Evolutionary conservation across 2,888 invertebrate species (phyloP).

Genomic region (Zonitis immaculata): DNA sequence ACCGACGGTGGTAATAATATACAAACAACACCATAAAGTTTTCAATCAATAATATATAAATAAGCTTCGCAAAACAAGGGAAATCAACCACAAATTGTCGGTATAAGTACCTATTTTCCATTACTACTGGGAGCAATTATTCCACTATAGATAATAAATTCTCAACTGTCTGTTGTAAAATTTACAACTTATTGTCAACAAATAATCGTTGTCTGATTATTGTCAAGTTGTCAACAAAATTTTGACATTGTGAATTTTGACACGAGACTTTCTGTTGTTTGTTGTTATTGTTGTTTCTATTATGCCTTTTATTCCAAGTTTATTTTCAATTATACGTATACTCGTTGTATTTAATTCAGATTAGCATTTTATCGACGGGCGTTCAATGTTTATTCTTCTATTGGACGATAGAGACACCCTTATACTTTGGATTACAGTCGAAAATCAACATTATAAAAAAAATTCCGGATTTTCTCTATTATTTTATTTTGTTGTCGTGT

Average conservation of each 20-base stretch:
- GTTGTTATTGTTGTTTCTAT: not conserved
- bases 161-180: not conserved
- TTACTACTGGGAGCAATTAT: not conserved
- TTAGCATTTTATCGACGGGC: constrained; percentile 38
- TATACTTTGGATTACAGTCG: not conserved
- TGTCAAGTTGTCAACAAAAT: not conserved
- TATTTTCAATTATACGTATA: constrained; percentile 41
- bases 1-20: constrained; percentile 3
- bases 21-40: not conserved
- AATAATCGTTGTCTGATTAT: not conserved
- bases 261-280: not conserved
- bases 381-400: constrained; percentile 36
- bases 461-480: too few species aligned
- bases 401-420: constrained; percentile 7
- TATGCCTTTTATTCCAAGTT: constrained; percentile 21
- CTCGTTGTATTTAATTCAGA: constrained; percentile 32
- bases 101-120: not conserved
- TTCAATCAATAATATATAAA: too few species aligned
- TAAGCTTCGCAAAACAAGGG: too few species aligned
- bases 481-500: not conserved
- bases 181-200: not conserved
- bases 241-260: not conserved
- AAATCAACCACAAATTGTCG: not conserved
- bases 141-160: not conserved
- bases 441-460: not conserved